A percentile compares a stretch with the other conserved stretches of the same genome.
phyloP scores from a whole-genome alignment of 2,113 vertebrate genomes.

The Entomyzon cyanotis region DNA sequence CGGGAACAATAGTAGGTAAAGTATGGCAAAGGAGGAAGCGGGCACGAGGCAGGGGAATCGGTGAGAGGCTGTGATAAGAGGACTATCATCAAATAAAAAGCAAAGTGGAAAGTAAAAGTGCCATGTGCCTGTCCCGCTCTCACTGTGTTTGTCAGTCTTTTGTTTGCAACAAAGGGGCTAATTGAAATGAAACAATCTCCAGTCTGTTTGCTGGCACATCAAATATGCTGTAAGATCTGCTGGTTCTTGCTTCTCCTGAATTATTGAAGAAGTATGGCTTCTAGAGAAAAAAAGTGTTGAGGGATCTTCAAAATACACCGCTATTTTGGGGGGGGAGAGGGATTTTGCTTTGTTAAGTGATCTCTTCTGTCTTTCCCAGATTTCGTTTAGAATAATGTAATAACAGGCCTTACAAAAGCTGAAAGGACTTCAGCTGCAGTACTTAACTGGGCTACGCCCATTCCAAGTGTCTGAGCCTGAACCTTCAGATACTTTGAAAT shows the following conservation, averaged over 20 bases:
- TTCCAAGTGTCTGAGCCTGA: background rate
- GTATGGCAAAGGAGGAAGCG: slow-evolving; percentile 65
- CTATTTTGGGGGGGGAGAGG: background rate
- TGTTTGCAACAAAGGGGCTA: slow-evolving; percentile 89
- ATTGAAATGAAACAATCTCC: slow-evolving; percentile 86
- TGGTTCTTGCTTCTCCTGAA: slow-evolving; percentile 84
- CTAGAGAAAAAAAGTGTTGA: slow-evolving; percentile 15
- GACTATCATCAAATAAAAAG: slow-evolving; percentile 53
- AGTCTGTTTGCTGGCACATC: slow-evolving; percentile 87
- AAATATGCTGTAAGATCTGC: slow-evolving; percentile 88
- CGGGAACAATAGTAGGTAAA: slow-evolving; percentile 71
- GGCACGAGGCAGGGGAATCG: slow-evolving; percentile 38
- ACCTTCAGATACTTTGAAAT: background rate
- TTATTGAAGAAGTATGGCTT: slow-evolving; percentile 82
- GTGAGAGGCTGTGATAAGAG: slow-evolving; percentile 67
- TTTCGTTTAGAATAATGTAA: background rate
- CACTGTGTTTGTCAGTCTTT: slow-evolving; percentile 85
- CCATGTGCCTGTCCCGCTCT: slow-evolving; percentile 73
- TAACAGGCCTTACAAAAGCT: background rate
- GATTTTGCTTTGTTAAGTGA: background rate
- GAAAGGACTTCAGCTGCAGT: background rate
- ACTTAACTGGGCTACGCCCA: background rate
- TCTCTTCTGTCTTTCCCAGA: background rate
- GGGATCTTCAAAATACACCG: background rate
- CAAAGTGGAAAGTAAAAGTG: slow-evolving; percentile 69